Percentiles rank a stretch among this genome's conserved stretches.
Conservation (phyloP, 2,113 vertebrate genomes). For the Boleophthalmus pectinirostris region DNA sequence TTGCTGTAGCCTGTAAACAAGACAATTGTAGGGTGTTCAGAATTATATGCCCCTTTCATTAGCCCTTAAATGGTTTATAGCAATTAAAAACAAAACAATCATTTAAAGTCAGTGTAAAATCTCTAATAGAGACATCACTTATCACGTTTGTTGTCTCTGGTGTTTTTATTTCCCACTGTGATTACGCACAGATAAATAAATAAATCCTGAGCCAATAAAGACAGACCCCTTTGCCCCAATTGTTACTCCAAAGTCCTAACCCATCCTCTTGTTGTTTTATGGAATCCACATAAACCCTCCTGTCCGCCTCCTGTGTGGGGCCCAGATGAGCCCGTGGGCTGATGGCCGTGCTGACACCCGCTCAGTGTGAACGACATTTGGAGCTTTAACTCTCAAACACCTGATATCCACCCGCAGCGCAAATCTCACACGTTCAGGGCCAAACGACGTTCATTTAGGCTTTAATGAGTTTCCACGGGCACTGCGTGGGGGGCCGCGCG, state of each 20-base stretch:
- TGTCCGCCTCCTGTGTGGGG: background rate
- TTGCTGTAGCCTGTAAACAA: background rate
- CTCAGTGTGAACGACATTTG: constrained; percentile 50
- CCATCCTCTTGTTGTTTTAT: constrained; percentile 13
- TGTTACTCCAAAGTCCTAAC: constrained; percentile 5
- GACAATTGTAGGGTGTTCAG: background rate
- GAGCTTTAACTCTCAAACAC: constrained; percentile 35
- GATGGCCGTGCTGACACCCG: constrained; percentile 41
- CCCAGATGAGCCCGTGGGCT: background rate
- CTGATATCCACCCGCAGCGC: constrained; percentile 24
- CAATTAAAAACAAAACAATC: background rate
- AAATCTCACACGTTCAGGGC: constrained; percentile 40
- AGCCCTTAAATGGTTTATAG: background rate
- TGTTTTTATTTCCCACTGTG: background rate
- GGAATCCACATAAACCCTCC: constrained; percentile 25
- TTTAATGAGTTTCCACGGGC: constrained; percentile 62
- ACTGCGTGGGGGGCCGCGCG: constrained; percentile 27
- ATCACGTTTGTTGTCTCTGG: background rate
- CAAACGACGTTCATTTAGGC: constrained; percentile 63
- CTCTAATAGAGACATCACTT: background rate
- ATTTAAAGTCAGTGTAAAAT: background rate
- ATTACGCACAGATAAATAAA: background rate
- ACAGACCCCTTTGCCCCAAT: background rate
- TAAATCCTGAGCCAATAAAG: background rate
- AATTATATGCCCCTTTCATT: background rate